phyloP scores from a whole-genome alignment of 2,888 invertebrate species.

The Hecatera dysodea region DNA sequence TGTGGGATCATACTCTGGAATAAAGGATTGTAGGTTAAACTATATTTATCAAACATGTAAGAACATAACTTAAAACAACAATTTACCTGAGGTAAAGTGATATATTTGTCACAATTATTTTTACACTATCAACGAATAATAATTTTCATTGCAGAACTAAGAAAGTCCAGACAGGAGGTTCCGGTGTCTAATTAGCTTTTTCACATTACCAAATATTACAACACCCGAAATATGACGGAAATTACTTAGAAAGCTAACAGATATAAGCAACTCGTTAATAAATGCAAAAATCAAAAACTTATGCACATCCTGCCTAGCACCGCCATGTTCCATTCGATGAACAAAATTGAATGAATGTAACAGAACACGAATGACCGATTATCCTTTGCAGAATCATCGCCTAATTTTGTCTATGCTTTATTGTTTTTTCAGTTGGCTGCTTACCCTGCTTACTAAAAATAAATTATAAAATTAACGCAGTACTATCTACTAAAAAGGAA shows the following conservation, averaged over 20 bases:
- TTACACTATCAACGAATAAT: constrained; percentile 89
- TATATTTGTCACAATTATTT: constrained; percentile 90
- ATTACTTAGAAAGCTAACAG: constrained; percentile 69
- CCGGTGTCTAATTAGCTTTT: constrained; percentile 65
- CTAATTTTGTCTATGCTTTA: constrained; percentile 51
- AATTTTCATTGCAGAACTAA: constrained; percentile 88
- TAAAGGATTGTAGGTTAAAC: constrained; percentile 45
- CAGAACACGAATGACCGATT: constrained; percentile 60
- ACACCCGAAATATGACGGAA: constrained; percentile 69
- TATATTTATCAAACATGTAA: constrained; percentile 39
- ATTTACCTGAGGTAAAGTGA: constrained; percentile 86
- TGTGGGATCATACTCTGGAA: constrained; percentile 60
- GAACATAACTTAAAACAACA: constrained; percentile 75
- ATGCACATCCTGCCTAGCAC: constrained; percentile 89
- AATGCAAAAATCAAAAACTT: constrained; percentile 87
- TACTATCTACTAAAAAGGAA: not conserved
- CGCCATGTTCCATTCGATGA: constrained; percentile 88
- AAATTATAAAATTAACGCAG: not conserved
- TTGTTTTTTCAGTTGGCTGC: constrained; percentile 19
- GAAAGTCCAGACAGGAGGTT: constrained; percentile 73
- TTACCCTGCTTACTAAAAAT: constrained; percentile 15
- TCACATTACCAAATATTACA: constrained; percentile 70
- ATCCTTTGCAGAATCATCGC: constrained; percentile 60
- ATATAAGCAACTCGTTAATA: constrained; percentile 78
- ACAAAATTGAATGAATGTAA: constrained; percentile 72